Conservation (phyloP, 2,113 vertebrate genomes). For the Ellobius talpinus region DNA sequence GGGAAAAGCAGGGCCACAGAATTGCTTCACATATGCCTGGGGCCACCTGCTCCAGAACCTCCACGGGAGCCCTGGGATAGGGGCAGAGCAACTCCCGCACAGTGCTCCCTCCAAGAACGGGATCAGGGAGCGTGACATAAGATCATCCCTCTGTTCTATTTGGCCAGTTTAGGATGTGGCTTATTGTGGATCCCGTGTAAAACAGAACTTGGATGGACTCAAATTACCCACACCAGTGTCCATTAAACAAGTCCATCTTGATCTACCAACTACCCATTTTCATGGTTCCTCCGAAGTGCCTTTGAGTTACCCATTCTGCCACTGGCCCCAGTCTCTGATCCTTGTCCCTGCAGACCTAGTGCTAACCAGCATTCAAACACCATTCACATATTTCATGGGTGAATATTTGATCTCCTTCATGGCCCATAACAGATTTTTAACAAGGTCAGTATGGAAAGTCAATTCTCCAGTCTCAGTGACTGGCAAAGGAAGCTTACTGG, state of each 20-base stretch:
- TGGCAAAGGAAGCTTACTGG: neutral
- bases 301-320: neutral
- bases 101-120: neutral
- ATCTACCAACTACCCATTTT: neutral
- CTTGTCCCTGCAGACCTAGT: neutral
- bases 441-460: neutral
- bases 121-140: neutral
- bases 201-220: neutral
- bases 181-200: neutral
- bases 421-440: slow-evolving; percentile 24
- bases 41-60: neutral
- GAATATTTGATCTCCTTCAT: neutral
- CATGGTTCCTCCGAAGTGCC: neutral
- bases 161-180: neutral
- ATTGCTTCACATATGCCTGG: neutral
- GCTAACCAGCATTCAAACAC: neutral
- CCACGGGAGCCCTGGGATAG: no score
- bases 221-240: neutral
- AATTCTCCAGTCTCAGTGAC: neutral
- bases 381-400: neutral
- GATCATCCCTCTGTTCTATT: neutral
- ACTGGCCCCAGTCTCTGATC: neutral
- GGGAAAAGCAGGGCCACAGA: neutral
- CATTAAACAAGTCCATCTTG: neutral
- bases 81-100: neutral